Evolutionary conservation across 2,797 vertebrate genomes (phyloP), one percentile per base, ranked within the genome.

Genomic region (Helicolenus hilgendorfi): DNA sequence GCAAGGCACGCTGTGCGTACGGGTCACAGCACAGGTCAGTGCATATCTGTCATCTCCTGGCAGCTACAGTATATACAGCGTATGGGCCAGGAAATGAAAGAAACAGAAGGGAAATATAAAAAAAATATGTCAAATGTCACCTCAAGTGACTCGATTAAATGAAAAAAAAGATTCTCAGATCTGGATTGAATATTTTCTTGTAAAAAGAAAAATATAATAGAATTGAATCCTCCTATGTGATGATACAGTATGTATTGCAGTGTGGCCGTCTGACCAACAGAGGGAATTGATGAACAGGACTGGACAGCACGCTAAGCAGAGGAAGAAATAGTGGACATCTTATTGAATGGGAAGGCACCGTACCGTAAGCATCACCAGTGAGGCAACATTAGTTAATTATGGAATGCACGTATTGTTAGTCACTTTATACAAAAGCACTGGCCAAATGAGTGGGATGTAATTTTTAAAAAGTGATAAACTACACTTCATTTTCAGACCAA

Each of bases 11-110:
- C 89, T 91, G 93, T 13, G 80, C 15, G 24, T 60, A 77, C 2
- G 92, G 95, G 92, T 95, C 94, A 91, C 67, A 53, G 89, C 87
- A 86, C 85, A 77, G 89, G 87, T 63, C 88, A 59, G 29, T 1
- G 79, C 63, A 7, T 82, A 88, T 89, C 93, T 84, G 92, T 95
- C 91, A 88, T 83, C 77, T 84, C 49, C 68, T 88, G 91, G 85
- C 91, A 91, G 86, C 77, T 67, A 77, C 53, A 45, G 45, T 68
- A 35, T 14, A 74, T 15, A 20, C 49, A 71, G 35, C 22, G 6
- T 27, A 82, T 11, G 11, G 18, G 72, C 45, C 59, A 89, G 72
- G 62, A 87, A 69, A 85, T 22, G 24, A 63, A 35, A 20, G 41
- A 75, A 1, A 26, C 62, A 58, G 49, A 73, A 20, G 2, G 70